Evolutionary conservation across 64 coral and sea anemone species (phyloP).

Genomic region (Pocillopora damicornis): DNA sequence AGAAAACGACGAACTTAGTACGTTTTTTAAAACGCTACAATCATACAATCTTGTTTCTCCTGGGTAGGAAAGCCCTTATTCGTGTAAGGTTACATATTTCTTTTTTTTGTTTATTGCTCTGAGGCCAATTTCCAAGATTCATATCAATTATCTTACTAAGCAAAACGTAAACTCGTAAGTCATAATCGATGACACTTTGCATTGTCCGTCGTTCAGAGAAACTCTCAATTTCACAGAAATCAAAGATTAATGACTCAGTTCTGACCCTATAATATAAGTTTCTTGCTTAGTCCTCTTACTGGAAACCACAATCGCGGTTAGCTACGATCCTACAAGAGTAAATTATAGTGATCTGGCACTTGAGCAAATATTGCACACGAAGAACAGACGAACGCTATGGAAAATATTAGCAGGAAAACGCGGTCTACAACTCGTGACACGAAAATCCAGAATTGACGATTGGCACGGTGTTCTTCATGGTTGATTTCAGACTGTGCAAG

Average conservation of each 20-base stretch:
- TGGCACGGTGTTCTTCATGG: conserved; percentile 27
- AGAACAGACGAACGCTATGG: conserved; percentile 59
- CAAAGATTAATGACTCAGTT: not conserved
- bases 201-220: too few species aligned
- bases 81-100: too few species aligned
- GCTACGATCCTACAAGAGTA: conserved; percentile 1
- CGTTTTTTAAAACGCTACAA: too few species aligned
- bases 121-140: too few species aligned
- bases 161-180: too few species aligned
- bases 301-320: not conserved
- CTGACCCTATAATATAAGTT: not conserved
- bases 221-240: too few species aligned
- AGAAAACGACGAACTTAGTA: too few species aligned
- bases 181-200: too few species aligned
- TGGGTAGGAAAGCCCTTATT: too few species aligned
- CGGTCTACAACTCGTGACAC: conserved; percentile 76
- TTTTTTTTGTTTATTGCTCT: too few species aligned
- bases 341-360: conserved; percentile 75
- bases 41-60: too few species aligned
- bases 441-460: conserved; percentile 91
- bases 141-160: too few species aligned
- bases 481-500: conserved; percentile 32
- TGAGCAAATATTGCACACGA: conserved; percentile 68
- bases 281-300: not conserved
- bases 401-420: conserved; percentile 75